Conservation (phyloP, 2,888 invertebrate genomes). For the Asteroscopus sphinx region DNA sequence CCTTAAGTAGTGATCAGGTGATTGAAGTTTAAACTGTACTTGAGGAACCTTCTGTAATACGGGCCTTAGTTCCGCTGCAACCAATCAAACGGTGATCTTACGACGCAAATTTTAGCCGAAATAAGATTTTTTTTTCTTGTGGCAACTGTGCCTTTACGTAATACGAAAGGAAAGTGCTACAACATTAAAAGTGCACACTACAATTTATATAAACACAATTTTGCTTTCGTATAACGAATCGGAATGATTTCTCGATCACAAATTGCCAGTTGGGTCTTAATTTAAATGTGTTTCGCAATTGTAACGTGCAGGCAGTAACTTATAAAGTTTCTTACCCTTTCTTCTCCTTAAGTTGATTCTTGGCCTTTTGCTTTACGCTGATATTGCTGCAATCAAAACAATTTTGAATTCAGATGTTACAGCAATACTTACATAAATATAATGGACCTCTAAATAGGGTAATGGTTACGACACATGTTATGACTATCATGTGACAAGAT, state of each 20-base stretch:
- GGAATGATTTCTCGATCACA: neutral
- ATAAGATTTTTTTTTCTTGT: too few species aligned
- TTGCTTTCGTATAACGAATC: neutral
- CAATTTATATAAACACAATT: neutral
- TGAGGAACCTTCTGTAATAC: too few species aligned
- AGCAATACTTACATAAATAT: neutral
- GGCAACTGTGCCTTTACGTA: neutral
- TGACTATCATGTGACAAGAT: too few species aligned
- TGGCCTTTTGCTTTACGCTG: constrained; percentile 44
- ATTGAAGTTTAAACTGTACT: constrained; percentile 15
- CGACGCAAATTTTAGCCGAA: neutral
- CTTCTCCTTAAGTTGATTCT: constrained; percentile 42
- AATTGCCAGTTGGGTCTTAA: neutral
- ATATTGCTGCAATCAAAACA: constrained; percentile 51
- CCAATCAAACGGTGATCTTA: constrained; percentile 8
- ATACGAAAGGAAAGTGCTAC: neutral
- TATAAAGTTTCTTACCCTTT: constrained; percentile 39
- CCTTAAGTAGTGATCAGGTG: too few species aligned
- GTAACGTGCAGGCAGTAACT: constrained; percentile 11
- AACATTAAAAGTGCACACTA: too few species aligned
- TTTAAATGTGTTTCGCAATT: neutral
- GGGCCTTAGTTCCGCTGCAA: constrained; percentile 11
- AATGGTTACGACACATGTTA: too few species aligned
- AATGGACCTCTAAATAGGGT: too few species aligned
- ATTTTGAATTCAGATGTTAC: constrained; percentile 26